Conservation (phyloP, 2,888 invertebrate genomes). For the Diadegma fenestrale region DNA sequence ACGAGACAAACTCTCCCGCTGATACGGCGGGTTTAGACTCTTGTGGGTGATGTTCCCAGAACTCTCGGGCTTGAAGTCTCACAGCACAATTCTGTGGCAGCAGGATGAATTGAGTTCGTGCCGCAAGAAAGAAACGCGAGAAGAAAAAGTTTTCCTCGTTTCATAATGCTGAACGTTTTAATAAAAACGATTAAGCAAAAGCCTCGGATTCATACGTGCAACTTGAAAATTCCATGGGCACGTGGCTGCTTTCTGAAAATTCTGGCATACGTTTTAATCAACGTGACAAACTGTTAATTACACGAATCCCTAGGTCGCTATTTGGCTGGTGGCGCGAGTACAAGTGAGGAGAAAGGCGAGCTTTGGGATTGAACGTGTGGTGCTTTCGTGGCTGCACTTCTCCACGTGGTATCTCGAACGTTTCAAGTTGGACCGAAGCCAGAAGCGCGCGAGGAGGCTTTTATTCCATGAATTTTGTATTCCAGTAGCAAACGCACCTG, state of each 20-base stretch:
- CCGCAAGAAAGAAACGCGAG: constrained; percentile 12
- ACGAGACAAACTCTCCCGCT: constrained; percentile 55
- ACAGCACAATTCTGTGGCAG: constrained; percentile 37
- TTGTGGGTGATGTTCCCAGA: constrained; percentile 65
- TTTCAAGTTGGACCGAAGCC: constrained; percentile 62
- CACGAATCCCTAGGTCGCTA: constrained; percentile 24
- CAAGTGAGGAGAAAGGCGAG: constrained; percentile 18
- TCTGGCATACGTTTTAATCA: constrained; percentile 42
- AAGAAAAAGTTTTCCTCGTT: not conserved
- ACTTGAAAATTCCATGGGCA: constrained; percentile 5
- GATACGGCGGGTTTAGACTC: constrained; percentile 41
- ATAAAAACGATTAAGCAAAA: not conserved
- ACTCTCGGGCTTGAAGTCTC: constrained; percentile 51
- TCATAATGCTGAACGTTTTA: not conserved
- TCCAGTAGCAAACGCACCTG: constrained; percentile 65
- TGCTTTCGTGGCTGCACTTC: constrained; percentile 32
- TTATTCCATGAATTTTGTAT: constrained; percentile 57
- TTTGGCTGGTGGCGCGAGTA: constrained; percentile 3
- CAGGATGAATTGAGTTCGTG: constrained; percentile 40
- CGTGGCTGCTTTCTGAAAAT: not conserved
- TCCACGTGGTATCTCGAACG: constrained; percentile 42
- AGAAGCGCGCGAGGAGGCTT: constrained; percentile 45
- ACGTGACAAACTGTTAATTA: constrained; percentile 62
- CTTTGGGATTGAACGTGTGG: constrained; percentile 39
- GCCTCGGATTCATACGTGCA: not conserved